These are phyloP conservation scores for Orussus abietinus DNA, from an alignment of 1,140 invertebrate genomes.

Conservation along the genomic window DNA sequence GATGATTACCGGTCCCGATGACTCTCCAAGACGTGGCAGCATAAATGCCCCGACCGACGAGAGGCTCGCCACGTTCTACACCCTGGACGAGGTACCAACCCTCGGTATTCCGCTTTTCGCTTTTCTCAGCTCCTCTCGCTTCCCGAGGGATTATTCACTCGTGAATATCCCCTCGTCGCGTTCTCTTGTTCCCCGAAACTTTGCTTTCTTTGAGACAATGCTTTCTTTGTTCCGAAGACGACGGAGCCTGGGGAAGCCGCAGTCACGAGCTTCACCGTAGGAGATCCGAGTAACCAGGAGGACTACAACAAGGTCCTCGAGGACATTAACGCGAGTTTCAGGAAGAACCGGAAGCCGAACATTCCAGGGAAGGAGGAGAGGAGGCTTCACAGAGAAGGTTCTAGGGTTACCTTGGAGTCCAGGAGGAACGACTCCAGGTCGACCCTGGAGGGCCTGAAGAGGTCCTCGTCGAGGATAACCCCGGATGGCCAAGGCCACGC, in stretches of 20 bases:
- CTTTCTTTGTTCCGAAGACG: no score
- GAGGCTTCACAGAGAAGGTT: slow-evolving; percentile 22
- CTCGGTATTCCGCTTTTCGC: no score
- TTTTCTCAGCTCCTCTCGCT: no score
- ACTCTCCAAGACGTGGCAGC: slow-evolving; percentile 32
- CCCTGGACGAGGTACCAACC: slow-evolving; percentile 32
- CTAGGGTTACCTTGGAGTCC: slow-evolving; percentile 22
- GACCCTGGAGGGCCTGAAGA: slow-evolving; percentile 17
- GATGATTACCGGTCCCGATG: slow-evolving; percentile 40
- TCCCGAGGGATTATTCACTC: no score
- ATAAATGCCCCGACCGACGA: slow-evolving; percentile 18
- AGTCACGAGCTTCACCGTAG: slow-evolving; percentile 7
- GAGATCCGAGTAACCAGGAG: slow-evolving; percentile 19
- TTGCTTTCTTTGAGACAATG: no score
- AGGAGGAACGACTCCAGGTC: slow-evolving; percentile 22
- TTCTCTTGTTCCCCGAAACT: no score
- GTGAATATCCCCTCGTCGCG: no score
- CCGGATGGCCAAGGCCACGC: slow-evolving; percentile 15
- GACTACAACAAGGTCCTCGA: slow-evolving; percentile 30
- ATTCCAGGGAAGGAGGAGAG: slow-evolving; percentile 19
- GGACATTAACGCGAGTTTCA: slow-evolving; percentile 29
- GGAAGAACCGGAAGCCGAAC: slow-evolving; percentile 19
- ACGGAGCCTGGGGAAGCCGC: no score
- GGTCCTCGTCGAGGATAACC: slow-evolving; percentile 15
- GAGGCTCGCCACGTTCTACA: slow-evolving; percentile 34